A percentile compares a stretch with the other conserved stretches of the same genome.
Evolutionary conservation across 1,140 invertebrate genomes (phyloP).

Genomic region (Medauroidea extradentata): DNA sequence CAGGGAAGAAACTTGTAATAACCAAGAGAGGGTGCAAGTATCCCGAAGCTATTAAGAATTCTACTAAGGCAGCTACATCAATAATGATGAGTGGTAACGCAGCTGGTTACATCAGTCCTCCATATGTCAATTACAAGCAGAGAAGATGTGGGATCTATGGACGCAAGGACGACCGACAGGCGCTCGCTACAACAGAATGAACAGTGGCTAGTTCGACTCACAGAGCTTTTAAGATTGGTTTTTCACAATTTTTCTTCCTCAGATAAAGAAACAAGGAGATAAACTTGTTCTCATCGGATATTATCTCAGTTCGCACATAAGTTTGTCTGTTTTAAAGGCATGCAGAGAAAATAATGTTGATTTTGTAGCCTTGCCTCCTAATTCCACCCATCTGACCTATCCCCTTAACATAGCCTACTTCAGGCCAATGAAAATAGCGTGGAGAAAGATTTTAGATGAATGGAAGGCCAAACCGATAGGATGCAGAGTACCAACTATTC

Average conservation of each 20-base stretch:
- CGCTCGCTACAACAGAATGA: not conserved
- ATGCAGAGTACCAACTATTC: too few relatives aligned
- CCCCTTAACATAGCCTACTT: too few relatives aligned
- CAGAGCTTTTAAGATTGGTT: not conserved
- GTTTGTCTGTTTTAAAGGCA: not conserved
- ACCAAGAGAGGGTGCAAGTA: not conserved
- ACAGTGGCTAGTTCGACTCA: not conserved
- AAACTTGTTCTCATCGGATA: not conserved
- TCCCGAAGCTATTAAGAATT: slow-evolving; percentile 12
- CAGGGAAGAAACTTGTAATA: too few relatives aligned
- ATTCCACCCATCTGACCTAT: not conserved
- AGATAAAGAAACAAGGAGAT: not conserved
- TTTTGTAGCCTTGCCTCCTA: not conserved
- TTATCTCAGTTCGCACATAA: too few relatives aligned
- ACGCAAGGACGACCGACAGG: not conserved
- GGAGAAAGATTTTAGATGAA: too few relatives aligned
- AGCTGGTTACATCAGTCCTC: not conserved
- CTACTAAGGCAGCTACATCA: slow-evolving; percentile 21
- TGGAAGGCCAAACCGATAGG: too few relatives aligned
- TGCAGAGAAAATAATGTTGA: not conserved
- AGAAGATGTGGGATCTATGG: not conserved
- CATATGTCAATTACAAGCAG: not conserved
- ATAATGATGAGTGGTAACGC: slow-evolving; percentile 23
- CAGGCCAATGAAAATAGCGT: too few relatives aligned
- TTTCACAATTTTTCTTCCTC: not conserved